These are phyloP conservation scores for Corvus moneduloides DNA, from an alignment of 2,113 vertebrate genomes.

Conservation along the genomic window DNA sequence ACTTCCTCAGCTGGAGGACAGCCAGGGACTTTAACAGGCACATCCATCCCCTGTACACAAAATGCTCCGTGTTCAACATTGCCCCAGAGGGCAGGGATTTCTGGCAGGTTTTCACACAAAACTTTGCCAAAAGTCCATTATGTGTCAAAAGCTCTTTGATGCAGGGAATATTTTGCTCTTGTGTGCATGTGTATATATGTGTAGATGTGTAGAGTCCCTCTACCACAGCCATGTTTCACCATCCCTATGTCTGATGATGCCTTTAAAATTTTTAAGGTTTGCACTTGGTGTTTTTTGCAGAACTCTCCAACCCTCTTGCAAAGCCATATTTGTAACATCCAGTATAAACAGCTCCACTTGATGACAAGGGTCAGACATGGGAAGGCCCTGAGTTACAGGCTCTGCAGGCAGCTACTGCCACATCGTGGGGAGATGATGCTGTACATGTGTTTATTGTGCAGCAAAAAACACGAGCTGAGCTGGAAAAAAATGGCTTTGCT, in stretches of 20 bases:
- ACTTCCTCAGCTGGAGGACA: not conserved
- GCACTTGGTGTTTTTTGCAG: not conserved
- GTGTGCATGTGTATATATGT: not conserved
- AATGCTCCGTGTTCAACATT: not conserved
- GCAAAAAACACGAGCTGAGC: not conserved
- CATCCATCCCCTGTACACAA: not conserved
- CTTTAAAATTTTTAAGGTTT: not conserved
- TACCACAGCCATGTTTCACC: not conserved
- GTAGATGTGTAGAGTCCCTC: not conserved
- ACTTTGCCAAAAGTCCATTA: not conserved
- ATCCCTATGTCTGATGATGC: not conserved
- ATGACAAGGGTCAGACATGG: rapidly evolving
- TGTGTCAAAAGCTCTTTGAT: not conserved
- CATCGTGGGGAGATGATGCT: not conserved
- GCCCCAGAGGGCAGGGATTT: not conserved
- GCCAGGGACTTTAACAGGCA: not conserved
- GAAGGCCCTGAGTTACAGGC: not conserved
- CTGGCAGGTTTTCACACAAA: not conserved
- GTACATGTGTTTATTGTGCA: not conserved
- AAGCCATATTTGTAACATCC: not conserved
- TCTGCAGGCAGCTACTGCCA: constrained; percentile 42
- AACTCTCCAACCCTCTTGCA: not conserved
- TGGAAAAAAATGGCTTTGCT: not conserved
- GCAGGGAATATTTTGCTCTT: not conserved
- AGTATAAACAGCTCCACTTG: not conserved